phyloP scores from a whole-genome alignment of 1,140 invertebrate genomes.

The Achroia grisella region DNA sequence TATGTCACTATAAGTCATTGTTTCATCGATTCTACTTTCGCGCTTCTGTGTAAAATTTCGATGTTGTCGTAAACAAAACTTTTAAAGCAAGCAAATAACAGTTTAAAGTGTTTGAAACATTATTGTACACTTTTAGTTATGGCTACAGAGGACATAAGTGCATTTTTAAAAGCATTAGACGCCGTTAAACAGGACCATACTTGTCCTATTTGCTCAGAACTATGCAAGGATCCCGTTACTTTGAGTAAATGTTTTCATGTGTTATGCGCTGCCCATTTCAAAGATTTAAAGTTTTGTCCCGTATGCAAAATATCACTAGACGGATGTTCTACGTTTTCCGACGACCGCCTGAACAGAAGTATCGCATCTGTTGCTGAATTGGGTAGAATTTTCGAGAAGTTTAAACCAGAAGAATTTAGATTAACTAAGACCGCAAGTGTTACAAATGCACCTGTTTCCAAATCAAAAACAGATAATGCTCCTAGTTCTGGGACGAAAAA shows the following conservation, averaged over 20 bases:
- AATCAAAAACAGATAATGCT: conserved; percentile 16
- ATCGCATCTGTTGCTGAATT: conserved; percentile 37
- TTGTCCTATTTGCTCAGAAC: conserved; percentile 44
- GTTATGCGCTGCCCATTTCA: conserved; percentile 50
- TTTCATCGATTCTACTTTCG: too few species aligned
- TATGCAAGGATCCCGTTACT: conserved; percentile 47
- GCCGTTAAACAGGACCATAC: conserved; percentile 46
- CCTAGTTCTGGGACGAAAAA: conserved; percentile 9
- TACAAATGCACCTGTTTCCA: conserved; percentile 5
- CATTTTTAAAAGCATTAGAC: conserved; percentile 46
- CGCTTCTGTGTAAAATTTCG: too few species aligned
- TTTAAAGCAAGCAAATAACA: too few species aligned
- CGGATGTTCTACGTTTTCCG: conserved; percentile 27
- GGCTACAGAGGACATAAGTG: neutral
- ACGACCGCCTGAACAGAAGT: conserved; percentile 26
- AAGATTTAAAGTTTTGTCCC: conserved; percentile 36
- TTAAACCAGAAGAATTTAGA: conserved; percentile 11
- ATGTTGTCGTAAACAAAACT: too few species aligned
- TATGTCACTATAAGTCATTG: too few species aligned
- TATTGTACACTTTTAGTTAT: neutral
- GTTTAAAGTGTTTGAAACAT: too few species aligned
- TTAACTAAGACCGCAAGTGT: conserved; percentile 7
- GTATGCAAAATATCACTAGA: conserved; percentile 37
- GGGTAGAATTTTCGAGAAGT: conserved; percentile 30
- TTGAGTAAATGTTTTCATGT: conserved; percentile 59